Base-by-base conservation (phyloP, 92 coral and sea anemone genomes). In the Parazoanthus swiftii region DNA sequence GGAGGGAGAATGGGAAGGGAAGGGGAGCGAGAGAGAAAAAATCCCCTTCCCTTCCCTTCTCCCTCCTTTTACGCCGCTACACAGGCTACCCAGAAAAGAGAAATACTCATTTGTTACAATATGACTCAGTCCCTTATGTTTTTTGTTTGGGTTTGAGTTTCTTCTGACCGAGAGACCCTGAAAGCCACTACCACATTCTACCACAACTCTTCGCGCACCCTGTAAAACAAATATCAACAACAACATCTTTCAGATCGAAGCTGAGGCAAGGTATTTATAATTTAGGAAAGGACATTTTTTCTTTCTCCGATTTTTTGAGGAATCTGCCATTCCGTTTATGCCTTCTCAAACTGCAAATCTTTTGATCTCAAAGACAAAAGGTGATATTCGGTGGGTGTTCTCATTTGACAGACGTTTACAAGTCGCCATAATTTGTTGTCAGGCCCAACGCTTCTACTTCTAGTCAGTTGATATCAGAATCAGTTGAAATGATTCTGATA, bases 161-260 rank as follows among this genome's bases (percentile, higher is more conserved):
- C 79, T 71, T 83, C 58, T 50, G 59, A 83, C 86, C 86, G 67
- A 70, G 86, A 83, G 44, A 46, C 48, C 63, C 86, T 83, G 39
- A 23, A 9, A 2, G 3, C 35, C 14, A 39, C 38, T 84, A 48
- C 87, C 87, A 84, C 29, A 84, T 6, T 21, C 38, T 84, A 48
- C 87, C 87, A 84, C 29, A 84, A 84, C 14, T 48, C 87, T 70
- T 29, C 26, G 77, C 78, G 86, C 63, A 79, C 87, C 9, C 76
- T 23, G 26, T 67, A 8, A 18, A 39, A 37, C 25, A 81, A 81
- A 66, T 29, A 84, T 84, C 87, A 84, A 84, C 87, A 84, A 48
- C 10, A 84, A 84, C 66, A 84, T 29, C 39, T 16, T 74, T 70
- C 38, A 13, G 63, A 36, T 36, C 26, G 9, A 50, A 25, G 79